Percentiles rank a stretch among this genome's conserved stretches.
Conservation (phyloP, 2,888 invertebrate genomes). For the Limnephilus marmoratus region DNA sequence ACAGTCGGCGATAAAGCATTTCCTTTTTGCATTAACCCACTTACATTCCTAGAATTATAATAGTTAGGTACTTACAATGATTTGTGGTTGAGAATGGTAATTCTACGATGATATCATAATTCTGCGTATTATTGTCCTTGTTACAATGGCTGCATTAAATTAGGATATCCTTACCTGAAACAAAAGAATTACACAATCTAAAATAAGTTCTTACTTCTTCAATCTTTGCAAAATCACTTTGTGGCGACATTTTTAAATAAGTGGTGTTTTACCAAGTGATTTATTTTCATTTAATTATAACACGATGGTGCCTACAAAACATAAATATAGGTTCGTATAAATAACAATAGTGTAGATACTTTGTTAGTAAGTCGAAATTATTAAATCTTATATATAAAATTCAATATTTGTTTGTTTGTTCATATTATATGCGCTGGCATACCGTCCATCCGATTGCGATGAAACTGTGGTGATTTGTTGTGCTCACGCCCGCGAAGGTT, state of each 20-base stretch:
- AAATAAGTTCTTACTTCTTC: neutral
- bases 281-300: neutral
- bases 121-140: neutral
- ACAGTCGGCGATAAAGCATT: neutral
- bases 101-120: neutral
- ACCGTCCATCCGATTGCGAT: too few relatives aligned
- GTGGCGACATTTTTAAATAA: too few relatives aligned
- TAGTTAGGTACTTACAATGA: neutral
- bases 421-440: too few relatives aligned
- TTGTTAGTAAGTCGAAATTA: too few relatives aligned
- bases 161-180: conserved; percentile 16
- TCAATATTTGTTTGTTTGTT: too few relatives aligned
- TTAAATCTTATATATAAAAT: too few relatives aligned
- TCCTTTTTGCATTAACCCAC: neutral
- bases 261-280: too few relatives aligned
- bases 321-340: neutral
- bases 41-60: neutral
- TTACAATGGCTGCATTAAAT: neutral
- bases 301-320: neutral
- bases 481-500: too few relatives aligned
- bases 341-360: too few relatives aligned
- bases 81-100: neutral
- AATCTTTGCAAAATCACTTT: too few relatives aligned
- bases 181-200: neutral
- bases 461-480: too few relatives aligned